Base-by-base conservation (phyloP, 2,113 vertebrate species). In the Chelonoidis abingdonii region DNA sequence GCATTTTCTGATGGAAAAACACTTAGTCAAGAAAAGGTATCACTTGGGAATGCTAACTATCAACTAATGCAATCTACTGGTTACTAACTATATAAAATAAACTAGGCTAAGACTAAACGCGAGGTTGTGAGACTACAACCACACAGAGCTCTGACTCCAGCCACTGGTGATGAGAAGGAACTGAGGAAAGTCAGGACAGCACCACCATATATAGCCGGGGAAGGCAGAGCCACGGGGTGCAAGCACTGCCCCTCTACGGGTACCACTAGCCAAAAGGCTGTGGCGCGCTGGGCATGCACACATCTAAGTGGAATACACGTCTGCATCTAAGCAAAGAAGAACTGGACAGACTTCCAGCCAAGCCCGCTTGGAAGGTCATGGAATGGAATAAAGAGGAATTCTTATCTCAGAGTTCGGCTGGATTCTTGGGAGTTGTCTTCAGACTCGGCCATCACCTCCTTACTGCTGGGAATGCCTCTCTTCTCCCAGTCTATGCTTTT, bases 351-450 rank as follows among this genome's bases (percentile, higher is more conserved):
- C 69, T 82, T 95, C 65, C 88, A 89, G 52, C 83, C 50, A 57
- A 89, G 86, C 57, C 21, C 76, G 17, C 19, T 93, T 89, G 27
- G 6, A 95, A 95, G 90, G 90, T 89, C 59, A 24, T 50, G 54
- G 22, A 92, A 38, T 1, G 41, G 80, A 80, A 19, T 75, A 35
- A 56, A 9, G 8, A 87, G 6, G 1, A 17, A 83, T 72, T 92
- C 19, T 22, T 72, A 19, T 38, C n/a, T 38, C 65, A 72, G n/a
- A 72, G 65, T 38, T 72, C 19, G 65, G 65, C 19, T 72, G n/a
- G 65, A 72, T 9, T 72, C 9, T 72, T 72, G 65, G 65, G 16
- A 78, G 44, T 47, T 78, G 25, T 78, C 10, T 47, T 47, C 75
- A 78, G 41, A 47, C 12, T 14, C 41, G 47, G 13, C 49, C 72